A percentile compares a stretch with the other conserved stretches of the same genome.
Evolutionary conservation across 2,113 vertebrate species (phyloP).

Genomic region (Phaethornis superciliosus): DNA sequence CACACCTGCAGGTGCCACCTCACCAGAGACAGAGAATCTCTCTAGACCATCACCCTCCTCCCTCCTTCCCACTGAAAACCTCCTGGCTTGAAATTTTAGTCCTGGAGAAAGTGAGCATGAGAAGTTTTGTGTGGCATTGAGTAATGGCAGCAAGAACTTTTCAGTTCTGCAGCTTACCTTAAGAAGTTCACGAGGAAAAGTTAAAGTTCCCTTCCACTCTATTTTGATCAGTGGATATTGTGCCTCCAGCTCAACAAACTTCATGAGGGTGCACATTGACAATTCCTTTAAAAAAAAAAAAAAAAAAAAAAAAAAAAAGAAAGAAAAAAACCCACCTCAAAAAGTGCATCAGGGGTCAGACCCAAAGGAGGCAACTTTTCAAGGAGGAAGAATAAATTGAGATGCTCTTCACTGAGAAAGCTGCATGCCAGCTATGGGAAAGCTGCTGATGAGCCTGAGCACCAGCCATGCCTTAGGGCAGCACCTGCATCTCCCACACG

Average conservation of each 20-base stretch:
- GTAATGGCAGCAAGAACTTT: not conserved
- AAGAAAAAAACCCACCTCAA: fast-evolving
- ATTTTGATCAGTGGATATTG: constrained; percentile 79
- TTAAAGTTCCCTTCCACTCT: constrained; percentile 84
- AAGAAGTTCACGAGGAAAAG: constrained; percentile 85
- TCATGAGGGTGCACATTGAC: constrained; percentile 86
- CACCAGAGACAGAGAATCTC: not conserved
- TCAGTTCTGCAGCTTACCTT: constrained; percentile 71
- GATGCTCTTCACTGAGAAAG: not conserved
- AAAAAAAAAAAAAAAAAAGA: too few species aligned
- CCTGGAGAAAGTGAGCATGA: fast-evolving
- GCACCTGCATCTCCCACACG: not conserved
- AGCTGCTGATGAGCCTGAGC: not conserved
- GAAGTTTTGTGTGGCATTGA: fast-evolving
- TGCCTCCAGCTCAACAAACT: constrained; percentile 86
- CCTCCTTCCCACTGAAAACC: not conserved
- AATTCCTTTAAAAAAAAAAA: constrained; percentile 74
- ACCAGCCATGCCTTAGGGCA: fast-evolving
- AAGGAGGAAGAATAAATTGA: fast-evolving
- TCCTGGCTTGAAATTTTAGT: not conserved
- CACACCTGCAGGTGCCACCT: not conserved
- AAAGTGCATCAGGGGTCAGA: not conserved
- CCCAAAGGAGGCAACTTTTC: not conserved
- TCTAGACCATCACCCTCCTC: not conserved
- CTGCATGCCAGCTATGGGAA: fast-evolving